A percentile compares a stretch with the other conserved stretches of the same genome.
phyloP scores from a whole-genome alignment of 2,888 invertebrate species.

The Margaritifera margaritifera region DNA sequence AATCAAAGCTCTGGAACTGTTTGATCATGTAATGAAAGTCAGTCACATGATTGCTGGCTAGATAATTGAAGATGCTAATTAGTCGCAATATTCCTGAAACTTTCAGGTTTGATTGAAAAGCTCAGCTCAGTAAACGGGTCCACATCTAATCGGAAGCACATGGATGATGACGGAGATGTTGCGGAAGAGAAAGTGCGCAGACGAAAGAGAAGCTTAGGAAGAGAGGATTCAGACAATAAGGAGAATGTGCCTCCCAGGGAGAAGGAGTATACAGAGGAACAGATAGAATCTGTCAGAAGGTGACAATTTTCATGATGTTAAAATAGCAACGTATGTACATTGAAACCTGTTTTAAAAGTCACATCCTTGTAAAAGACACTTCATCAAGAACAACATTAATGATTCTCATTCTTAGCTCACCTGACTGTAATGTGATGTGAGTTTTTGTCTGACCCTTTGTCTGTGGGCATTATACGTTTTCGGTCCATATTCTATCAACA shows the following conservation, averaged over 20 bases:
- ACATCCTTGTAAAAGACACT: too few relatives aligned
- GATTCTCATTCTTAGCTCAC: too few relatives aligned
- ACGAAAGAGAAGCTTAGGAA: slow-evolving; percentile 35
- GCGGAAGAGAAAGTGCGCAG: slow-evolving; percentile 41
- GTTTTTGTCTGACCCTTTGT: too few relatives aligned
- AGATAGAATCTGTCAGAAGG: slow-evolving; percentile 82
- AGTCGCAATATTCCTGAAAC: background rate
- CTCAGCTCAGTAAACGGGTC: slow-evolving; percentile 30
- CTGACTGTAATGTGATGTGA: too few relatives aligned
- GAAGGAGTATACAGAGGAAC: slow-evolving; percentile 83
- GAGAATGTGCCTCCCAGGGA: slow-evolving; percentile 34
- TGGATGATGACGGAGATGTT: slow-evolving; percentile 8
- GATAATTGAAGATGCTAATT: background rate
- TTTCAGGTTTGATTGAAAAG: slow-evolving; percentile 47
- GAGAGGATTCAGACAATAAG: slow-evolving; percentile 25
- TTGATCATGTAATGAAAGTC: background rate
- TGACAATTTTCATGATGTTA: slow-evolving; percentile 44
- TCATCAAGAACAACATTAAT: too few relatives aligned
- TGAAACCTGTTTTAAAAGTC: too few relatives aligned
- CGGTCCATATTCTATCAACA: too few relatives aligned
- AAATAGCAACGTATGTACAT: background rate
- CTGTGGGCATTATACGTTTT: too few relatives aligned
- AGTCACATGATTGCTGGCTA: background rate
- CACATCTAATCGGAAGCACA: slow-evolving; percentile 16
- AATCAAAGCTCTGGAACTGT: too few relatives aligned